A percentile compares a stretch with the other conserved stretches of the same genome.
Evolutionary conservation across 2,888 invertebrate genomes (phyloP).

Genomic region (Nymphalis urticae): DNA sequence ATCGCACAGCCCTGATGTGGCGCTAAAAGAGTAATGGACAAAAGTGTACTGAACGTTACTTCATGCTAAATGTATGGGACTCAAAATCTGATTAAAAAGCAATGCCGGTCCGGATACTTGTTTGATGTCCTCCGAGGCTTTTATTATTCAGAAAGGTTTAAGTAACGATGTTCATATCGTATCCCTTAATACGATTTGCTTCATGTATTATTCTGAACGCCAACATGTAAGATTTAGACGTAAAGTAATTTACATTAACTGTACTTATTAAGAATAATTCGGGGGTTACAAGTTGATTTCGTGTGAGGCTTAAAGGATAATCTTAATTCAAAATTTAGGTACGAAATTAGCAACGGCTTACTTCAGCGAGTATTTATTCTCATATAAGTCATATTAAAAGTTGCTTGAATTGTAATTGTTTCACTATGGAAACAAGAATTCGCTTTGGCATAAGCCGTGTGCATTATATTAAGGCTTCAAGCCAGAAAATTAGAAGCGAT

Average conservation of each 20-base stretch:
- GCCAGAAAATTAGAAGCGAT: slow-evolving; percentile 13
- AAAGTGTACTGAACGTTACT: slow-evolving; percentile 36
- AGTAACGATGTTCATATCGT: slow-evolving; percentile 26
- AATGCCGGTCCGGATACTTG: slow-evolving; percentile 25
- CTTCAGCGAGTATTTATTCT: neutral
- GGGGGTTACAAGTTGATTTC: slow-evolving; percentile 1
- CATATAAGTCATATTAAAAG: neutral
- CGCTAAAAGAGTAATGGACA: slow-evolving; percentile 35
- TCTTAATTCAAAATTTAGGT: neutral
- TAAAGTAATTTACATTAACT: neutral
- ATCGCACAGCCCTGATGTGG: slow-evolving; percentile 3
- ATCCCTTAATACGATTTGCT: slow-evolving; percentile 23
- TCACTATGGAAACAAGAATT: neutral
- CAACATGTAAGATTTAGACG: neutral
- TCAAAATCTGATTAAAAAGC: slow-evolving; percentile 38
- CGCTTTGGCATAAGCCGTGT: neutral
- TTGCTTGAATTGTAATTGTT: neutral
- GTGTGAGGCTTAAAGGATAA: neutral
- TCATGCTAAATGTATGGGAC: slow-evolving; percentile 35
- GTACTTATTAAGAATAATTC: neutral
- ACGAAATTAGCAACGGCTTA: neutral
- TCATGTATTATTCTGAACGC: slow-evolving; percentile 3
- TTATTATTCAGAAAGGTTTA: slow-evolving; percentile 32
- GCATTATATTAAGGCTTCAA: neutral
- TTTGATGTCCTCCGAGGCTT: slow-evolving; percentile 22